Evolutionary conservation across 2,797 vertebrate genomes (phyloP).

Genomic region (Muraenolepis orangiensis): DNA sequence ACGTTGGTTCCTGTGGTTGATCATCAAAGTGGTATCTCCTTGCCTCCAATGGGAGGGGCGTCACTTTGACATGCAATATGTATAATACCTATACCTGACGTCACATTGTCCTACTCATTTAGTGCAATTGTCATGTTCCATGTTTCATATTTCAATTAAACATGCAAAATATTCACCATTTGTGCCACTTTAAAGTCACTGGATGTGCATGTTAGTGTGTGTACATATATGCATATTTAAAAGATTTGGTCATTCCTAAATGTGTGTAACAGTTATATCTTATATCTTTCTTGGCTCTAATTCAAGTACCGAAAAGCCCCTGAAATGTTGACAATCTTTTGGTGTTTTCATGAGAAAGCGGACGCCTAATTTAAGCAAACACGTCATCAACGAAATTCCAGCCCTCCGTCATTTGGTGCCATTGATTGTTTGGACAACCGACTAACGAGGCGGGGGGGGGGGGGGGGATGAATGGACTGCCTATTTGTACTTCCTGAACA

Average conservation of each 20-base stretch:
- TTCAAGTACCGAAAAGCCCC: neutral
- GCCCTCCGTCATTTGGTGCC: slow-evolving; percentile 46
- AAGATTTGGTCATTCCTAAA: neutral
- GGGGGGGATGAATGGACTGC: slow-evolving; percentile 59
- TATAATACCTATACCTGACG: no score
- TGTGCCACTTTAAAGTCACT: neutral
- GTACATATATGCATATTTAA: neutral
- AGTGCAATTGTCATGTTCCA: no score
- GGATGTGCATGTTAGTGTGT: neutral
- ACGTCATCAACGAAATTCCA: slow-evolving; percentile 51
- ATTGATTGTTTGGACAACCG: slow-evolving; percentile 60
- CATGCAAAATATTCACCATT: neutral
- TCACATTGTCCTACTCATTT: no score
- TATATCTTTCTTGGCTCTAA: neutral
- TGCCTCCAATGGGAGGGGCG: neutral
- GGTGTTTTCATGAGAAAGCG: neutral
- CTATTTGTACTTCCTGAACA: slow-evolving; percentile 58
- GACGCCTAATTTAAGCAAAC: neutral
- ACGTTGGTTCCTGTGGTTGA: neutral
- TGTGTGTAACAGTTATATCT: neutral
- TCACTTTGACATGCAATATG: neutral
- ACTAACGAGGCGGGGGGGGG: slow-evolving; percentile 57
- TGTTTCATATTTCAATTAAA: neutral
- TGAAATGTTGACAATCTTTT: neutral
- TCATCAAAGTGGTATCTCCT: neutral